Evolutionary conservation across 2,113 vertebrate genomes (phyloP), one percentile per base, ranked within the genome.

Genomic region (Ceyx cyanopectus): DNA sequence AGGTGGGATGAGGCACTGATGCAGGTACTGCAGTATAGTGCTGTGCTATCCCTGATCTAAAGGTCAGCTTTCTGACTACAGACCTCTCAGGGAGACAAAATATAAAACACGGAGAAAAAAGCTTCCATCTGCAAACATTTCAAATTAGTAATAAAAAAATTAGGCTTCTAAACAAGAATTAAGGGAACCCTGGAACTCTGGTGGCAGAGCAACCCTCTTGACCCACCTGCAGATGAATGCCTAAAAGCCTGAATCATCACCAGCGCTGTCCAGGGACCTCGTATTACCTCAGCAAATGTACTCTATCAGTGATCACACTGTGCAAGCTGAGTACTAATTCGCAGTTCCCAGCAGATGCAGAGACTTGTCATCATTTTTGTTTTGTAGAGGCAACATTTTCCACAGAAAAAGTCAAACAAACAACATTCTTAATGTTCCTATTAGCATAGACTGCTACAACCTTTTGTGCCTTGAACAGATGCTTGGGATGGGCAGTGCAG

Each of bases 301-400:
- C 77, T 94, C 75, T 54, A 86, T 76, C 88, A 87, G 73, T 56
- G 81, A 92, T 90, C 84, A 73, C 26, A 26, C 70, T 85, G 69
- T 76, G 89, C 74, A 87, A 86, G 74, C 91, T 58, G 58, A 93
- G 77, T 93, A 51, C 62, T 92, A 22, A 94, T 92, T 82, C 85
- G 67, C 83, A 92, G 81, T 85, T 92, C 86, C 81, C 92, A 76
- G 77, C 77, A 96, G 93, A 93, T 89, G 84, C 84, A 93, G 56
- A 94, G 87, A 62, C 50, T 87, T 82, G 81, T 87, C 84, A 93
- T 93, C 53, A 69, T 86, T 96, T 93, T 86, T 81, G 18, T 67
- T 83, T 45, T 65, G 72, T 88, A 60, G 53, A 96, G 63, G 83
- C 93, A 95, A 92, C 37, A 85, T 92, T 94, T 96, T 95, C 90